Evolutionary conservation across 2,888 invertebrate genomes (phyloP), one percentile per base, ranked within the genome.

Genomic region (Congeria kusceri): DNA sequence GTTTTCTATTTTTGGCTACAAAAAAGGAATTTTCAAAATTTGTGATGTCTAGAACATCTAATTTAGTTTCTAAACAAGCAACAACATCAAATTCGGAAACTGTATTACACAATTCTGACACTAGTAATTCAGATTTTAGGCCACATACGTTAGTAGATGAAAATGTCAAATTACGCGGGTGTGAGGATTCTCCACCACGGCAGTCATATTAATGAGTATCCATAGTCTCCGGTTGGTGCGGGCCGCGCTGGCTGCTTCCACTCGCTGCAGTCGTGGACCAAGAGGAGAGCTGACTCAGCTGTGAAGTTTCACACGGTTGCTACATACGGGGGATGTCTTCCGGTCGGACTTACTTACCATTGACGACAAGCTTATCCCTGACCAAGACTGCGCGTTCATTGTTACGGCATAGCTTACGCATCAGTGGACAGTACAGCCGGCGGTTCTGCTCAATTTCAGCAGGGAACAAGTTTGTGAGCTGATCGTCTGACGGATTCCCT

Each of bases 141-240:
- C 61, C 61, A 18, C 61, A 28, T 18, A 61, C 61, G 29, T 61
- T 61, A 29, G 29, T 15, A 20, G 13, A 61, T 4, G 39, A 61
- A 32, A 57, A 57, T 57, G 57, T 27, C 15, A 57, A 11, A 32
- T 11, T 32, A 32, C 11, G 32, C 32, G 32, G 32, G 11, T 32
- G 32, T 11, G 32, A 11, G 11, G 32, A 32, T 32, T 32, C 32
- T 5, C 23, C 57, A 57, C 57, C 57, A 23, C 23, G 57, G 57
- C 57, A 23, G 2, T 57, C 15, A 15, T 57, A 57, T 18, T 20
- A 23, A 57, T 23, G 20, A 57, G 57, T 32, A 11, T 32, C 32
- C 32, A 32, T 32, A 11, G 32, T 7, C 32, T 4, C 32, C 11
- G 32, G 11, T 11, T 32, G 32, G 4, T 32, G 5, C 5, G 32